Evolutionary conservation across 1,140 invertebrate genomes (phyloP).

Genomic region (Drosophila pseudoananassae): DNA sequence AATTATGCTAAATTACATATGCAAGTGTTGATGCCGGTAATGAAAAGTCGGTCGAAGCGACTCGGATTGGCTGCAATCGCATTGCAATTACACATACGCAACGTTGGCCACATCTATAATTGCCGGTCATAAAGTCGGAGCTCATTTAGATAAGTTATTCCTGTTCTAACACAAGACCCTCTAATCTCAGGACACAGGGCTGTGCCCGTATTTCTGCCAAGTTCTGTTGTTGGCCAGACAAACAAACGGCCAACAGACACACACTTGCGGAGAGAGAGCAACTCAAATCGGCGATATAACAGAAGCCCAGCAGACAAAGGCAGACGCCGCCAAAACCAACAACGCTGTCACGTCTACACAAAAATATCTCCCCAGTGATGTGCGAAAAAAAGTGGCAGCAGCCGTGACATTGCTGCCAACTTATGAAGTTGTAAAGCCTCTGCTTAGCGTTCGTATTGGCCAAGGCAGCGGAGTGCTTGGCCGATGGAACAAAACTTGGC

Average conservation of each 20-base stretch:
- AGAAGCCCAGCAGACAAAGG: constrained; percentile 62
- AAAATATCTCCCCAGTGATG: constrained; percentile 33
- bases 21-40: constrained; percentile 53
- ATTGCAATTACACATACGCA: constrained; percentile 72
- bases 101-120: constrained; percentile 54
- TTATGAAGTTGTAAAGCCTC: constrained; percentile 72
- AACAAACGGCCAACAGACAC: constrained; percentile 12
- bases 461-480: constrained; percentile 35
- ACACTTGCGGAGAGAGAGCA: constrained; percentile 38
- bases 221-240: constrained; percentile 30
- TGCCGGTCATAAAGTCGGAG: constrained; percentile 62
- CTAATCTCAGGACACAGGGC: constrained; percentile 23
- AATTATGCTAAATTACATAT: constrained; percentile 71
- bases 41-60: constrained; percentile 65
- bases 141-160: constrained; percentile 75
- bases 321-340: constrained; percentile 17
- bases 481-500: constrained; percentile 31
- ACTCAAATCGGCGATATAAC: constrained; percentile 55
- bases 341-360: neutral
- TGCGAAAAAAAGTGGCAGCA: constrained; percentile 53
- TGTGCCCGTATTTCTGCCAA: constrained; percentile 36
- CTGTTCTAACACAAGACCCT: constrained; percentile 23
- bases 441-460: constrained; percentile 62
- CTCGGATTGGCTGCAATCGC: constrained; percentile 50
- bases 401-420: constrained; percentile 39